Evolutionary conservation across 2,888 invertebrate species (phyloP), one percentile per base, ranked within the genome.

Genomic region (Isotomurus palustris): DNA sequence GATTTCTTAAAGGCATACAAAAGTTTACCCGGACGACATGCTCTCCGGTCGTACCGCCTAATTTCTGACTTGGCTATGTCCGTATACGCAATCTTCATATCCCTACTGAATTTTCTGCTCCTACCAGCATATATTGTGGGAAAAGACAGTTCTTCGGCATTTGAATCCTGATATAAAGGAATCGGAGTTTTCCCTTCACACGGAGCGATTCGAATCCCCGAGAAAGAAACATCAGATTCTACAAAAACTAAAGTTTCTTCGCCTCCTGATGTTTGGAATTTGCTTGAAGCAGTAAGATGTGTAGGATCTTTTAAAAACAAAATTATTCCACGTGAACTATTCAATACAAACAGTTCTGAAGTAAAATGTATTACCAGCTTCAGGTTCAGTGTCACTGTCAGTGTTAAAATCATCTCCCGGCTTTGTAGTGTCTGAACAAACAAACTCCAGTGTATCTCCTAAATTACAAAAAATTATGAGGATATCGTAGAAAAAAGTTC

Each of bases 41-140:
- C 27, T 27, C 58, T 36, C 24, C 59, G 41, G 44, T 58, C 58
- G 36, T 53, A 53, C 3, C 41, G 12, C 38, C 60, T 19, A 2
- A 52, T n/a, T 52, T 61, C 61, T 1, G 58, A 58, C 32, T 53
- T 57, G 1, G 51, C 55, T 53, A 60, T 55, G 21, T 64, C 64
- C 10, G 55, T 44, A 19, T 51, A 51, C 0, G 60, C 53, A 10
- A 53, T 10, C 6, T 32, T 55, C 4, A 27, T 10, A 3, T 22
- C 38, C 2, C 21, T 12, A 1, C 12, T 24, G 17, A 47, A 25
- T 2, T 35, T 35, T n/a, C 40, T 4, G 22, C 19, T 22, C 6
- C 22, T 10, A 1, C 58, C 53, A 40, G 35, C 25, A 25, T 48
- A 58, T 3, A 58, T 58, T 21, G 28, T 24, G 3, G 53, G 53